Evolutionary conservation across 1,140 invertebrate species (phyloP), one percentile per base, ranked within the genome.

Genomic region (Agrypnia vestita): DNA sequence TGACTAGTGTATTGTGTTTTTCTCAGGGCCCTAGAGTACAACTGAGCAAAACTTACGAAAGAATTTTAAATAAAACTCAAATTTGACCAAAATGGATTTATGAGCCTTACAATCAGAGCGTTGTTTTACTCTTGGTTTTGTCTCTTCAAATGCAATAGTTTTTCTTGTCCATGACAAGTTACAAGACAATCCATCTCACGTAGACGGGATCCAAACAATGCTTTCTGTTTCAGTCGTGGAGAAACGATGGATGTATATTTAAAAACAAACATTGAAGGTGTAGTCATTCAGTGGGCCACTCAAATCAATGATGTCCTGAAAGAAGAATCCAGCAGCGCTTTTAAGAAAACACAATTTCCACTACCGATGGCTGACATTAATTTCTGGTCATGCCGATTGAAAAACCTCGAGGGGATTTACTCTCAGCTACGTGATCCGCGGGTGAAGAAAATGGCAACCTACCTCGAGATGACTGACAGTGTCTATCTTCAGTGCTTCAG

Each of bases 391-490:
- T 88, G 89, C 0, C 90, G 94, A 47, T 86, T 94, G 0, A 91
- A 92, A 35, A 95, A 95, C 88, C 89, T 97, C 1, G 94, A 97
- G 86, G 94, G 93, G 56, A 95, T 98, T 79, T 96, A 96, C 84
- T 93, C 94, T 72, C 97, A 98, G 85, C 85, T 96, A 62, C 88
- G 92, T 46, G 94, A 96, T 85, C 93, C 93, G 8, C 89, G 94
- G 82, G 94, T 97, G 0, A 94, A 94, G 84, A 94, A 94, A 82
- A 96, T 97, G 92, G 94, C 93, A 0, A 90, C 92, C 71, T 92
- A 96, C 53, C 85, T 97, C 4, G 94, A 96, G 85, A 87, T 91
- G 76, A 93, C 93, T 0, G 88, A 93, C 46, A 96, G 95, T 78
- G 93, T 93, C 17, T 96, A 96, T 85, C 91, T 93, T 43, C 88